Conservation (phyloP, 1,140 invertebrate genomes). For the Conus ventricosus region DNA sequence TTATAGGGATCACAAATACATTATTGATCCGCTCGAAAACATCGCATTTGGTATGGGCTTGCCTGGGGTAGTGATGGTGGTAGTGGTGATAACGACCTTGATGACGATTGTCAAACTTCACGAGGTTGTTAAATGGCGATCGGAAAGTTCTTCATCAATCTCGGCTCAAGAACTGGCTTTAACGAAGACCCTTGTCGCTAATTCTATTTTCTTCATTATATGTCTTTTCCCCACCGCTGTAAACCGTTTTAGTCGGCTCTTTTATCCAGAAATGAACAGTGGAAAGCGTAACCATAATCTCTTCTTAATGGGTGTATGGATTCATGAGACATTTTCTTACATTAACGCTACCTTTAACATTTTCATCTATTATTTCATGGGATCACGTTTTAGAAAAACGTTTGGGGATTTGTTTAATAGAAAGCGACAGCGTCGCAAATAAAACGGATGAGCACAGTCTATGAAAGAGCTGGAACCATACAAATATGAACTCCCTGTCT, state of each 20-base stretch:
- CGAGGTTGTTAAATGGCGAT: background rate
- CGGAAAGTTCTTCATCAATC: too few relatives aligned
- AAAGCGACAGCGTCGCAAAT: background rate
- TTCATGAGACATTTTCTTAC: background rate
- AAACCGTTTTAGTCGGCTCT: background rate
- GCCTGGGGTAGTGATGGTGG: background rate
- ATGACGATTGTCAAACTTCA: background rate
- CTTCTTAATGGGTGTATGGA: background rate
- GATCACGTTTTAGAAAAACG: background rate
- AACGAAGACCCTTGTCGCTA: background rate
- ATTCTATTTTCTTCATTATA: background rate
- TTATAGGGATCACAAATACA: background rate
- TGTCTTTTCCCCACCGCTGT: background rate
- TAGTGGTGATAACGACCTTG: background rate
- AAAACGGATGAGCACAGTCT: too few relatives aligned
- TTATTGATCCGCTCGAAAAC: background rate
- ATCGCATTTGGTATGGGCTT: background rate
- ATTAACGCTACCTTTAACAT: background rate
- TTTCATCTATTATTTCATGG: background rate
- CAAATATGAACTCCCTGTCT: too few relatives aligned
- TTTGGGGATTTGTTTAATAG: background rate
- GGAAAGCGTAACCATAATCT: background rate
- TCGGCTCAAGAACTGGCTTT: slow-evolving; percentile 2
- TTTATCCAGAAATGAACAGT: background rate
- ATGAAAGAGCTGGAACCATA: too few relatives aligned